phyloP scores from a whole-genome alignment of 2,888 invertebrate genomes.

The Aphelenchoides bicaudatus region DNA sequence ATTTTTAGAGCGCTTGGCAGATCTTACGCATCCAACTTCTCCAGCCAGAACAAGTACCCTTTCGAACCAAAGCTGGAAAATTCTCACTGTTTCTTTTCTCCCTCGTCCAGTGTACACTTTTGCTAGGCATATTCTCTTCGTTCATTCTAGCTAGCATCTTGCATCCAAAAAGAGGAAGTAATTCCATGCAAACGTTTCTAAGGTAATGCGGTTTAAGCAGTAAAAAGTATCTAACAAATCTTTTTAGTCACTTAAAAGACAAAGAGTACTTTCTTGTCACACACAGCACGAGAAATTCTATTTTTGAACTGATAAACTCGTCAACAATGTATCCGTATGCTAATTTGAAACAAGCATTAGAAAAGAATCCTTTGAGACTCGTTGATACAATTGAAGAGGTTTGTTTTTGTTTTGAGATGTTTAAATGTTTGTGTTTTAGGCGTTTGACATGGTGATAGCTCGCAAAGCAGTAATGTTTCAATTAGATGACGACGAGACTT shows the following conservation, averaged over 20 bases:
- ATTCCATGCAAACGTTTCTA: background rate
- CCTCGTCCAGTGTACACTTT: background rate
- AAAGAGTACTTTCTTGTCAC: background rate
- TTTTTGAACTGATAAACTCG: slow-evolving; percentile 12
- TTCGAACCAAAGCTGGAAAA: slow-evolving; percentile 3
- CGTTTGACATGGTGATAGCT: too few relatives aligned
- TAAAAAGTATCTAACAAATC: too few relatives aligned
- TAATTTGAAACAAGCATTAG: background rate
- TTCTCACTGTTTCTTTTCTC: slow-evolving; percentile 10
- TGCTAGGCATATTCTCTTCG: background rate
- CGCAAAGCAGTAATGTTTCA: too few relatives aligned
- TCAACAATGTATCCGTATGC: background rate
- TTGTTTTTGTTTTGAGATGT: too few relatives aligned
- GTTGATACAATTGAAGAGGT: too few relatives aligned
- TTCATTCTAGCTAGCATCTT: slow-evolving; percentile 4
- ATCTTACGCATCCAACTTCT: background rate
- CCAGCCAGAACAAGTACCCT: background rate
- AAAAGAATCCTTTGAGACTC: too few relatives aligned
- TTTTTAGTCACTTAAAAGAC: background rate
- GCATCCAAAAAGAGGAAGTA: background rate
- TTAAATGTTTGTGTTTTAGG: too few relatives aligned
- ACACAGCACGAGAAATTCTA: background rate
- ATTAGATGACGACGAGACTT: too few relatives aligned
- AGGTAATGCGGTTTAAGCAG: too few relatives aligned
- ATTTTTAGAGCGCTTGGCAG: too few relatives aligned